Conservation (phyloP, 2,888 invertebrate species). For the Phyllotreta cruciferae region DNA sequence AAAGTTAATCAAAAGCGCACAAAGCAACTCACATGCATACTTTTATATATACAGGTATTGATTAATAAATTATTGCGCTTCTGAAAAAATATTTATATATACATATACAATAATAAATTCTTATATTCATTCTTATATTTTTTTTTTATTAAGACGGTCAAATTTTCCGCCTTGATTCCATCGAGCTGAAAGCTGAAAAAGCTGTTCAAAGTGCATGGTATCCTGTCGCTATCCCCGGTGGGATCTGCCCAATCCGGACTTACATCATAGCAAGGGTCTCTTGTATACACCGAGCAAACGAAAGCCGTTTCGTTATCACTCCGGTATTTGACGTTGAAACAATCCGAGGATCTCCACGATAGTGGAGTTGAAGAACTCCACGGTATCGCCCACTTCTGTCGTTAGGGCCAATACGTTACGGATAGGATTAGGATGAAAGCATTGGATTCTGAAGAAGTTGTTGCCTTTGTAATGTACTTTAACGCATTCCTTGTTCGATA, state of each 20-base stretch:
- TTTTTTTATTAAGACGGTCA: no score
- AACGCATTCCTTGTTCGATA: not conserved
- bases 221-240: not conserved
- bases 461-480: not conserved
- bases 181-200: no score
- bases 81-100: no score
- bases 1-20: no score
- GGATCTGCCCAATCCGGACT: not conserved
- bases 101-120: no score
- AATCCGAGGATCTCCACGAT: not conserved
- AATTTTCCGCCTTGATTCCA: not conserved
- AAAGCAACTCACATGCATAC: no score
- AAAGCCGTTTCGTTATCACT: not conserved
- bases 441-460: constrained; percentile 7
- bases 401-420: not conserved
- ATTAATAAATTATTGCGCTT: no score
- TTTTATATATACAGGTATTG: no score
- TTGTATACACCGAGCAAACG: not conserved
- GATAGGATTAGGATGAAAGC: not conserved
- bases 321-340: not conserved
- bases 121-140: no score
- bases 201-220: not conserved
- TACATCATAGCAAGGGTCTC: not conserved
- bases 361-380: constrained; percentile 3
- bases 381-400: not conserved